Percentiles rank a stretch among this genome's conserved stretches.
phyloP scores from a whole-genome alignment of 2,888 invertebrate species.

The Timema cristinae region DNA sequence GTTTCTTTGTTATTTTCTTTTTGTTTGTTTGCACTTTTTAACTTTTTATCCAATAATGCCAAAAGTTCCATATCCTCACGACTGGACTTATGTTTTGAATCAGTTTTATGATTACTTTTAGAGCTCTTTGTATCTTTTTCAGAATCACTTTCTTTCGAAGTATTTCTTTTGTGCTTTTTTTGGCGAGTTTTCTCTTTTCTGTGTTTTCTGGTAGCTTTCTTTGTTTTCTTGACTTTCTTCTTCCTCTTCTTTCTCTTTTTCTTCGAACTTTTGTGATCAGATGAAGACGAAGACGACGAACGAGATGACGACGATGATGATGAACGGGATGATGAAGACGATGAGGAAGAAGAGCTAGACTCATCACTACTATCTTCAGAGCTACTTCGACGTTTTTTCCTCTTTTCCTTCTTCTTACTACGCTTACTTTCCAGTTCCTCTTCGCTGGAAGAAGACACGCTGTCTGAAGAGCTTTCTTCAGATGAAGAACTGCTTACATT shows the following conservation, averaged over 20 bases:
- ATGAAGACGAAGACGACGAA: slow-evolving; percentile 19
- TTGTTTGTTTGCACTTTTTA: slow-evolving; percentile 5
- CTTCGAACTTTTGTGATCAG: slow-evolving; percentile 15
- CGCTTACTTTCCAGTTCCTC: slow-evolving; percentile 17
- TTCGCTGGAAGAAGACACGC: slow-evolving; percentile 23
- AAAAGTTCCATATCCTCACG: slow-evolving; percentile 1
- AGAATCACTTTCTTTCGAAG: slow-evolving; percentile 16
- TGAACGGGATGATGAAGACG: background rate
- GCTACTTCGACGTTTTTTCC: slow-evolving; percentile 6
- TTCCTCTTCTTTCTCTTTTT: slow-evolving; percentile 18
- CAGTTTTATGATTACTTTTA: slow-evolving; percentile 13
- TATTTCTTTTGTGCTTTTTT: slow-evolving; percentile 3
- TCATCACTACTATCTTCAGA: slow-evolving; percentile 13
- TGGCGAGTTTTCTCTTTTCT: slow-evolving; percentile 21
- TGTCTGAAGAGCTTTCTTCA: slow-evolving; percentile 24
- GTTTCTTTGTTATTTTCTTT: background rate
- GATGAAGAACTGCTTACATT: slow-evolving; percentile 24
- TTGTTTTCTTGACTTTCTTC: slow-evolving; percentile 19
- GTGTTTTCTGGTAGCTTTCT: slow-evolving; percentile 16
- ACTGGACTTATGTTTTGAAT: background rate
- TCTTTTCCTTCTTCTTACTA: slow-evolving; percentile 20
- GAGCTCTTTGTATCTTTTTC: slow-evolving; percentile 9
- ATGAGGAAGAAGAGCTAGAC: slow-evolving; percentile 15
- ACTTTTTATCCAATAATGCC: background rate
- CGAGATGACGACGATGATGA: slow-evolving; percentile 10